A percentile compares a stretch with the other conserved stretches of the same genome.
These are phyloP conservation scores for Phorcus lineatus DNA, from an alignment of 2,888 invertebrate genomes.

Conservation along the genomic window DNA sequence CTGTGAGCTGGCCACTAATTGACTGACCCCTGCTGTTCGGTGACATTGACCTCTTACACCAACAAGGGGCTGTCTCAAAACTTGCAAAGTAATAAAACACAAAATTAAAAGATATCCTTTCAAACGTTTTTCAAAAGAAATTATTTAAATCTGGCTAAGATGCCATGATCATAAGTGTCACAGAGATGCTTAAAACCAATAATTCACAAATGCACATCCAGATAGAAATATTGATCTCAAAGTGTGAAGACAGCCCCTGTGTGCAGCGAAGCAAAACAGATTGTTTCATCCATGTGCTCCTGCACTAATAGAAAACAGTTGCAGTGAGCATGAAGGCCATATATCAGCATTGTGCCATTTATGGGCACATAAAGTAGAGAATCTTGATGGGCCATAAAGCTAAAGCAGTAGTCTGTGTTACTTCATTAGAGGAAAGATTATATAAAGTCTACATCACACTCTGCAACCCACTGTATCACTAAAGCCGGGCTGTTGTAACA, in stretches of 20 bases:
- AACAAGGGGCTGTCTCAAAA: neutral
- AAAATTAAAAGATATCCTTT: neutral
- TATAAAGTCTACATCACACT: conserved; percentile 21
- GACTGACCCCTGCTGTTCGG: neutral
- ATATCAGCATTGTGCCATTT: conserved; percentile 5
- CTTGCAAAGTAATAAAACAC: neutral
- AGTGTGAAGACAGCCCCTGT: neutral
- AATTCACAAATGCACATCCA: no score
- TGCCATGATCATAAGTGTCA: neutral
- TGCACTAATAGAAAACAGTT: conserved; percentile 1
- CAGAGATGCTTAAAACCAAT: no score
- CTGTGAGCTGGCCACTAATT: neutral
- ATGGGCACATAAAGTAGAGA: conserved; percentile 11
- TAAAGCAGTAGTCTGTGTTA: neutral
- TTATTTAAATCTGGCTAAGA: neutral
- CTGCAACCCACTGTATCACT: conserved; percentile 1
- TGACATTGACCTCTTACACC: neutral
- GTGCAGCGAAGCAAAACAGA: neutral
- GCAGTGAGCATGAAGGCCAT: neutral
- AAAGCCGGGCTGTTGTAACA: neutral
- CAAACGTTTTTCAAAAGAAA: neutral
- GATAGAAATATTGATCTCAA: no score
- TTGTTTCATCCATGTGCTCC: conserved; percentile 6
- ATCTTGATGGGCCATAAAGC: conserved; percentile 19
- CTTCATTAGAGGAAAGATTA: conserved; percentile 19